Evolutionary conservation across 2,113 vertebrate genomes (phyloP), one percentile per base, ranked within the genome.

Genomic region (Rafetus swinhoei): DNA sequence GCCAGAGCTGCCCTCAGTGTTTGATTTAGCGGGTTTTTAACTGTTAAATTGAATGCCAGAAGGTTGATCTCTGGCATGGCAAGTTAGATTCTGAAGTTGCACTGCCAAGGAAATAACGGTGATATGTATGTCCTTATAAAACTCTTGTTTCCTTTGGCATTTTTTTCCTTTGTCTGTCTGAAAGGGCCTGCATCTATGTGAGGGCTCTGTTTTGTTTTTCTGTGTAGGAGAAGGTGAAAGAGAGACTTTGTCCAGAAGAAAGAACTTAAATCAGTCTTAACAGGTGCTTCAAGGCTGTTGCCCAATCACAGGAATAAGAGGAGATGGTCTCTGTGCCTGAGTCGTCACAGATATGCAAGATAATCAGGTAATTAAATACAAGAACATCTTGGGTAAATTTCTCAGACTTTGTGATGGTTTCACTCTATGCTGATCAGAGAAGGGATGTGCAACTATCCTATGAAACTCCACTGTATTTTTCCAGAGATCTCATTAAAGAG

Each of bases 151-250:
- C 96, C 94, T 96, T 97, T 98, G 97, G 96, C 96, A 83, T 93
- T 85, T 50, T 60, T 27, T 24, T 88, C 82, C 13, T 56, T n/a
- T 88, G 83, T 15, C 72, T 94, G 83, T 95, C 91, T 79, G 29
- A 60, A 85, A 89, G 92, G 89, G 90, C 54, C 91, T 62, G 32
- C 0, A 12, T 98, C 93, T 93, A 93, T 92, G 88, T 95, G 93
- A 97, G 86, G 94, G 92, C 96, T 97, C 83, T 94, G 80, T 96
- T 97, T 97, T 97, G 96, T 98, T 97, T 97, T 95, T 95, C 83
- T 97, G 97, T 97, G 97, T 97, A 92, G 65, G 55, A 76, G 77
- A 97, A 97, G 96, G 95, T 98, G 97, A 92, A 54, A 82, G 57
- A 95, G 55, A 96, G 84, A 86, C 27, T 91, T 50, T 95, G 79